Conservation (phyloP, 2,797 vertebrate species). For the Molossus alvarezi region DNA sequence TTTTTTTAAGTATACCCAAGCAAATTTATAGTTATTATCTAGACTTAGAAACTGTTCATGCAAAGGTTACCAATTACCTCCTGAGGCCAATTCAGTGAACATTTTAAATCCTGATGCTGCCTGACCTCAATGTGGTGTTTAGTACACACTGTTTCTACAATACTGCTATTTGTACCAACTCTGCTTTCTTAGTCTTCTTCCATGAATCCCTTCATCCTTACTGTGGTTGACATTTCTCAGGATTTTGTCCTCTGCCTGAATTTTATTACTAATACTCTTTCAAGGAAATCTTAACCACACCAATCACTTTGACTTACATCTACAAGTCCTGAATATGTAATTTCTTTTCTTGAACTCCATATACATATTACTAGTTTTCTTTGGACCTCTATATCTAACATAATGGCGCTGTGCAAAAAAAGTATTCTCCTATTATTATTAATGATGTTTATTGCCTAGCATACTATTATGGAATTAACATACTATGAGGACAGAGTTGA, state of each 20-base stretch:
- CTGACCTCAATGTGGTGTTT: not conserved
- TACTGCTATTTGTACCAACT: not conserved
- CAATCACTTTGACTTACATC: not conserved
- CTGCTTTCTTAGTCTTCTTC: not conserved
- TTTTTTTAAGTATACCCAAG: not conserved
- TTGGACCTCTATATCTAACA: not conserved
- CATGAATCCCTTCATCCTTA: not conserved
- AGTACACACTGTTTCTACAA: not conserved
- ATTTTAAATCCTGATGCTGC: not conserved
- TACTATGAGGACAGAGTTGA: not conserved
- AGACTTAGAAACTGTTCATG: not conserved
- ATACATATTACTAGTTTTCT: not conserved
- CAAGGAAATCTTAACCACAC: not conserved
- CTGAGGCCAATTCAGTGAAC: not conserved
- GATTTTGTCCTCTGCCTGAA: not conserved
- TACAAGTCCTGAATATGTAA: not conserved
- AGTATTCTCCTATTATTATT: not conserved
- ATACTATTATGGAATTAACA: constrained; percentile 21
- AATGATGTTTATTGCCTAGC: not conserved
- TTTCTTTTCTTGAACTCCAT: not conserved
- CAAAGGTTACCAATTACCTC: not conserved
- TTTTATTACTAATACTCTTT: not conserved
- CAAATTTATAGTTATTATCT: not conserved
- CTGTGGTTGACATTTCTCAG: not conserved
- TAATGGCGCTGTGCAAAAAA: not conserved